Conservation (phyloP, 2,113 vertebrate species). For the Furnarius figulus region DNA sequence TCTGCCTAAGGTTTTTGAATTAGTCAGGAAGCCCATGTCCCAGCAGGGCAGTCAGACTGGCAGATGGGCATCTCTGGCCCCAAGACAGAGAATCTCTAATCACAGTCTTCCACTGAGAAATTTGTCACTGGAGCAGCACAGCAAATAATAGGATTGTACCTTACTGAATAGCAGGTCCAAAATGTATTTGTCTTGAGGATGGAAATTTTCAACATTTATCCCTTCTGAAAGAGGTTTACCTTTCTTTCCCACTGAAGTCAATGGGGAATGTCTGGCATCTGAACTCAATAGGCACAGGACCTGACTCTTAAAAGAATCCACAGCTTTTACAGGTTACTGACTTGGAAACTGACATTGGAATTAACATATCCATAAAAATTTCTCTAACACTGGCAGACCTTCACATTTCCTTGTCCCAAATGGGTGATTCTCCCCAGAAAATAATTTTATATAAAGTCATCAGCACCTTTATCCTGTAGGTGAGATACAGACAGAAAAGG, state of each 20-base stretch:
- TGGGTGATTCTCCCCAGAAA: neutral
- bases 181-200: neutral
- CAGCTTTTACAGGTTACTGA: neutral
- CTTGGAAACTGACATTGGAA: neutral
- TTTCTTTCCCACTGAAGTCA: neutral
- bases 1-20: slow-evolving; percentile 36
- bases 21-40: slow-evolving; percentile 8
- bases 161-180: neutral
- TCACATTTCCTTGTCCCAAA: neutral
- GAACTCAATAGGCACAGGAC: neutral
- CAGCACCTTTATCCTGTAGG: neutral
- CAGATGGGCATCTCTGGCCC: slow-evolving; percentile 51
- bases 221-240: neutral
- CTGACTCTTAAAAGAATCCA: neutral
- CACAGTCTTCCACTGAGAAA: neutral
- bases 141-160: neutral
- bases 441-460: neutral
- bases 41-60: slow-evolving; percentile 50
- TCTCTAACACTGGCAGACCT: neutral
- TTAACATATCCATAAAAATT: neutral
- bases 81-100: slow-evolving; percentile 5
- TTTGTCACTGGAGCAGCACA: neutral
- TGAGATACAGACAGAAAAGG: neutral
- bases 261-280: neutral
- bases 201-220: neutral